phyloP scores from a whole-genome alignment of 2,888 invertebrate species.

The Xiphydria camelus region DNA sequence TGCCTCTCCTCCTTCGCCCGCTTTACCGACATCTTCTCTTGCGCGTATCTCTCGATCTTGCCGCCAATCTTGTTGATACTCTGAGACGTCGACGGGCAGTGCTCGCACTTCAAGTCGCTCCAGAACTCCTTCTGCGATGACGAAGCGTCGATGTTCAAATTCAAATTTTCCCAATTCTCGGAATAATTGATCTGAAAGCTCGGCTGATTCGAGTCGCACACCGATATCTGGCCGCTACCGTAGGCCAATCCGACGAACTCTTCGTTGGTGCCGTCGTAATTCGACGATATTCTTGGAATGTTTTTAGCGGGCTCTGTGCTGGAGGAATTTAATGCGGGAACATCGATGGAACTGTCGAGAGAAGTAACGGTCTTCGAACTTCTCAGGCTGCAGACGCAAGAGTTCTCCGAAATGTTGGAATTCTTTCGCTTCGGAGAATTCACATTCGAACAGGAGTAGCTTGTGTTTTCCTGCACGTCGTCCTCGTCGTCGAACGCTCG shows the following conservation, averaged over 20 bases:
- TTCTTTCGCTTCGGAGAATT: slow-evolving; percentile 45
- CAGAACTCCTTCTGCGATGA: slow-evolving; percentile 49
- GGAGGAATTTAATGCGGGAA: slow-evolving; percentile 21
- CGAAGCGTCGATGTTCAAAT: slow-evolving; percentile 48
- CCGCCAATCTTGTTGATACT: slow-evolving; percentile 43
- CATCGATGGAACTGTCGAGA: slow-evolving; percentile 35
- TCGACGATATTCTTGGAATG: slow-evolving; percentile 45
- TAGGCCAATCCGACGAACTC: slow-evolving; percentile 54
- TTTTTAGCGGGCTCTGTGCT: slow-evolving; percentile 32
- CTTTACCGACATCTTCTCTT: slow-evolving; percentile 36
- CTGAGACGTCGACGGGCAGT: slow-evolving; percentile 38
- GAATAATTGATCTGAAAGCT: slow-evolving; percentile 52
- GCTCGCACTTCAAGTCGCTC: slow-evolving; percentile 51
- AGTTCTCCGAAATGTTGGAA: slow-evolving; percentile 37
- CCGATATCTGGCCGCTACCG: slow-evolving; percentile 50
- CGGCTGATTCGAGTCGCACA: slow-evolving; percentile 51
- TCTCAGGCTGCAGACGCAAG: slow-evolving; percentile 47
- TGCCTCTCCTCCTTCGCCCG: slow-evolving; percentile 39
- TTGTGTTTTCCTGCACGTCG: slow-evolving; percentile 45
- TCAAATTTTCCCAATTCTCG: slow-evolving; percentile 55
- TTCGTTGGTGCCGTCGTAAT: slow-evolving; percentile 50
- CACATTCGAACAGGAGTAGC: slow-evolving; percentile 51
- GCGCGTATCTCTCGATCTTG: slow-evolving; percentile 42
- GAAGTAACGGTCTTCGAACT: slow-evolving; percentile 28
- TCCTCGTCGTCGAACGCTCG: slow-evolving; percentile 27